Conservation (phyloP, 2,113 vertebrate genomes). For the Rhinogobius similis region DNA sequence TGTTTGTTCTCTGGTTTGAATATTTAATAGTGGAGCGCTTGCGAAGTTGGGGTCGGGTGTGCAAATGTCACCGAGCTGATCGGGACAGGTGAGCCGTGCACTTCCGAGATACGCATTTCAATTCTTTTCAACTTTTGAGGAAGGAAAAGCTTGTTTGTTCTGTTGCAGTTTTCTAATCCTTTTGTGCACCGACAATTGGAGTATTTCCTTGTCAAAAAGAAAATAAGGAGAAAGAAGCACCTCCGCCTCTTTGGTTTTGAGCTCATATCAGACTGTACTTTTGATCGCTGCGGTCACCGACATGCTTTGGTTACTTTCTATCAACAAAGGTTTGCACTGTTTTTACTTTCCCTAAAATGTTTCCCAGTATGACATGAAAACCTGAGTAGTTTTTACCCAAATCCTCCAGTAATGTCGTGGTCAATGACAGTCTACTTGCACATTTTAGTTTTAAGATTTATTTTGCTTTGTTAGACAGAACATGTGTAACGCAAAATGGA, state of each 20-base stretch:
- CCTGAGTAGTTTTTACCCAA: no score
- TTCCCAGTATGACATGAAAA: no score
- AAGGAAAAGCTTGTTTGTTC: conserved; percentile 40
- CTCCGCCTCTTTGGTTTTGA: conserved; percentile 11
- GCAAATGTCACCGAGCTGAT: conserved; percentile 37
- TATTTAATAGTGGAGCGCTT: conserved; percentile 30
- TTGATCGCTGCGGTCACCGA: neutral
- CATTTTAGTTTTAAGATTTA: no score
- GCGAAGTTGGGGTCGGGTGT: conserved; percentile 26
- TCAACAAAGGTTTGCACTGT: no score
- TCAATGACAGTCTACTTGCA: no score
- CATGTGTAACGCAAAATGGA: no score
- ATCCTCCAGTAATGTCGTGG: no score
- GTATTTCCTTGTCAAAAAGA: conserved; percentile 35
- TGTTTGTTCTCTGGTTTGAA: conserved; percentile 35
- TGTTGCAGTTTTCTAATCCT: conserved; percentile 49
- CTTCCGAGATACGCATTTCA: conserved; percentile 43
- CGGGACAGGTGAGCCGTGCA: conserved; percentile 39
- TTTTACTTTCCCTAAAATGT: no score
- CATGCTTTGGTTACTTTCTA: neutral
- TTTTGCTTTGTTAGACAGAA: no score
- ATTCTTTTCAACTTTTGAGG: conserved; percentile 46
- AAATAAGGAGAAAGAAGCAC: conserved; percentile 6
- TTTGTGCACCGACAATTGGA: conserved; percentile 49
- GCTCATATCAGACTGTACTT: conserved; percentile 22